Conservation (phyloP, 2,797 vertebrate genomes). For the Artibeus jamaicensis region DNA sequence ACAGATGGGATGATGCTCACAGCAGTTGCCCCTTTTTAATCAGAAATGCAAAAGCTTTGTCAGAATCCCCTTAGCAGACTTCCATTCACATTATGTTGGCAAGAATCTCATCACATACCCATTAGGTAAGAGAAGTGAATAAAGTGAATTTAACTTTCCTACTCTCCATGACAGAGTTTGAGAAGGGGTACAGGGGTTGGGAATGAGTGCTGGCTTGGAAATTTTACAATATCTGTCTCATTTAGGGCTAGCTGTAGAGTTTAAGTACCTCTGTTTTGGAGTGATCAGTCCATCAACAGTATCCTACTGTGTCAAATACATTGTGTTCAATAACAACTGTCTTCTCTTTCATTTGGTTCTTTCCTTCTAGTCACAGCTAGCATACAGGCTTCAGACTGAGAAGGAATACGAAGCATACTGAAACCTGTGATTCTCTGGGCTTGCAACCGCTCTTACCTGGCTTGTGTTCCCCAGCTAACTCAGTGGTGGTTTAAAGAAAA, state of each 20-base stretch:
- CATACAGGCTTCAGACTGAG: background rate
- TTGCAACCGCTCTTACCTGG: background rate
- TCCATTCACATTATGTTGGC: background rate
- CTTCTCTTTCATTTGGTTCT: background rate
- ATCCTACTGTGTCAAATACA: background rate
- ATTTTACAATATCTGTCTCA: background rate
- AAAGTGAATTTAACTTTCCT: background rate
- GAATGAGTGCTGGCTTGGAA: background rate
- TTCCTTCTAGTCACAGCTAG: background rate
- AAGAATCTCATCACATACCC: background rate
- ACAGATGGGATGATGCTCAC: background rate
- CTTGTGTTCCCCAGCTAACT: background rate
- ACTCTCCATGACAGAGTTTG: background rate
- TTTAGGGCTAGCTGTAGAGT: background rate
- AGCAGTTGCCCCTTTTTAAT: background rate
- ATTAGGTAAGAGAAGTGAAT: background rate
- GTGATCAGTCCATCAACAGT: background rate
- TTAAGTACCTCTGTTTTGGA: background rate
- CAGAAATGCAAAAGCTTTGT: conserved; percentile 19
- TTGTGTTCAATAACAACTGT: background rate
- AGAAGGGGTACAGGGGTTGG: background rate
- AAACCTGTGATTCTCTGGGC: background rate
- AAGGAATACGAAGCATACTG: background rate
- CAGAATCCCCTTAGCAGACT: background rate
- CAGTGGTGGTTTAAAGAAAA: background rate